Evolutionary conservation across 2,113 vertebrate genomes (phyloP), one percentile per base, ranked within the genome.

Genomic region (Xerus inauris): DNA sequence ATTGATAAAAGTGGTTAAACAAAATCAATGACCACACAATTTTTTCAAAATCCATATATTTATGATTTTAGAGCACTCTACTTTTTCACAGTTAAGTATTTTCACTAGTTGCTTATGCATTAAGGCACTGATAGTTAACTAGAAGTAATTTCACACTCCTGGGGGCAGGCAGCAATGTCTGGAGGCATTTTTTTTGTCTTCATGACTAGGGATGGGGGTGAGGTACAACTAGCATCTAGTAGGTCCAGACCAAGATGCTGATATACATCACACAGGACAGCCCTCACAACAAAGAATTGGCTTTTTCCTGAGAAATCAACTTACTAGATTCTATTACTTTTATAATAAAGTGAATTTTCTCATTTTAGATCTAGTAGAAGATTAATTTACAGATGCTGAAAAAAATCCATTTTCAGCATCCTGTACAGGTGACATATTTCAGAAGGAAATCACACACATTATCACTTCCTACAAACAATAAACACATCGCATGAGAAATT

Each of bases 401-500:
- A 83, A 94, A 71, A 92, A 85, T 89, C 40, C 24, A 65, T 77
- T 86, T 89, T 76, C 38, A 96, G 71, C 30, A 91, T 57, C 30
- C 65, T 84, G 22, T 24, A 71, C 8, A 88, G 32, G 57, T 92
- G 62, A 86, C 49, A 82, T 7, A 57, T 47, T 82, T 90, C 4
- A 69, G 75, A 71, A 95, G 30, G 19, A 95, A 91, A 92, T 97
- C 54, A 85, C 67, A 94, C 51, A 85, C 5, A 92, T 94, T 13
- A 65, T 57, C 28, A 89, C 11, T 94, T 82, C 47, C n/a, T 90
- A 45, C 6, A 72, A 38, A 54, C 30, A 49, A 20, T 20, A 4
- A 92, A 2, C 28, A 59, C 40, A 42, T 19, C 89, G 4, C 30
- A 28, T 76, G 40, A 77, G 45, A 82, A 51, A 45, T 76, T 80